Percentiles rank a stretch among this genome's conserved stretches.
Evolutionary conservation across 1,140 invertebrate genomes (phyloP).

Genomic region (Camponotus vicinus): DNA sequence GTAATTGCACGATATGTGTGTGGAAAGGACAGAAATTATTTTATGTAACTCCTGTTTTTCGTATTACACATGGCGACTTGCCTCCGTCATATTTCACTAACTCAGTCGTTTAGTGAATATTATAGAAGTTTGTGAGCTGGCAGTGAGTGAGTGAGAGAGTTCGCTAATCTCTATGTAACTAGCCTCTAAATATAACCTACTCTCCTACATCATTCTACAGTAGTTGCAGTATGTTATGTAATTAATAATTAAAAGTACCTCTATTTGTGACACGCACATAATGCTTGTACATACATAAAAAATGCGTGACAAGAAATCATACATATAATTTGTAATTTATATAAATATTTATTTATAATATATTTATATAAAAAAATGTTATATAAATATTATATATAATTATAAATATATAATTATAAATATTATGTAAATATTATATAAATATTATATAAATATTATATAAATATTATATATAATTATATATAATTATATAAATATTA

Average conservation of each 20-base stretch:
- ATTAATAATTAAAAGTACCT: constrained; percentile 26
- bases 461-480: no score
- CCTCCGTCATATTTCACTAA: constrained; percentile 39
- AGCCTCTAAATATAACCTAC: constrained; percentile 1
- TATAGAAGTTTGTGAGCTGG: constrained; percentile 41
- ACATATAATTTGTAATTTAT: not conserved
- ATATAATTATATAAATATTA: no score
- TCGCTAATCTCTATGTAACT: constrained; percentile 54
- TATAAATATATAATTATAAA: no score
- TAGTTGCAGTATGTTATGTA: not conserved
- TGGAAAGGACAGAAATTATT: not conserved
- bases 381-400: no score
- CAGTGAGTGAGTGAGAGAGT: not conserved
- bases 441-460: no score
- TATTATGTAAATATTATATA: no score
- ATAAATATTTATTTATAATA: no score
- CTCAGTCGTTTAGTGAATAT: constrained; percentile 50
- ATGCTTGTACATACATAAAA: no score
- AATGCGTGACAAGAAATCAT: not conserved
- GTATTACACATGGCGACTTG: not conserved
- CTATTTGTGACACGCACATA: not conserved
- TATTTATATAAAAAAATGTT: no score
- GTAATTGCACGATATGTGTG: constrained; percentile 4
- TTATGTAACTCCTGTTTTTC: not conserved
- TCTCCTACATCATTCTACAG: constrained; percentile 7